Percentiles rank a stretch among this genome's conserved stretches.
These are phyloP conservation scores for Symphodus melops DNA, from an alignment of 2,113 vertebrate species.

Conservation along the genomic window DNA sequence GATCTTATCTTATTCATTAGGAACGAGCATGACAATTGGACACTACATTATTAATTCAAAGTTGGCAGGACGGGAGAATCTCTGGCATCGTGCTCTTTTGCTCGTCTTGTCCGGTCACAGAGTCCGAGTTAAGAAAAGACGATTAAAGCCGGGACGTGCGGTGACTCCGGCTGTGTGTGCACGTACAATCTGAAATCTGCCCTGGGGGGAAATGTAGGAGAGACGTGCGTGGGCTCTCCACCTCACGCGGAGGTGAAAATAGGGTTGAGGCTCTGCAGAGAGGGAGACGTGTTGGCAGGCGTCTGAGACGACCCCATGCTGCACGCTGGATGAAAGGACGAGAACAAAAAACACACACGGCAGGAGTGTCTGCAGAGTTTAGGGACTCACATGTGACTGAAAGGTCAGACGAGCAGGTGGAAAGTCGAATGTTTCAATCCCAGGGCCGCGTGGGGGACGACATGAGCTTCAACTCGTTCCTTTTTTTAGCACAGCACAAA, in stretches of 20 bases:
- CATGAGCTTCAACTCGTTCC: not conserved
- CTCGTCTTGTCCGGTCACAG: conserved; percentile 8
- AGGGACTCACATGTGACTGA: conserved; percentile 24
- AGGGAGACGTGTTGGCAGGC: conserved; percentile 59
- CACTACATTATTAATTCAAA: conserved; percentile 66
- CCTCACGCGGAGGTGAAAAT: conserved; percentile 74
- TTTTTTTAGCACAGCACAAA: not conserved
- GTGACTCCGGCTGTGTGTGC: conserved; percentile 25
- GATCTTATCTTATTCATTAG: conserved; percentile 67
- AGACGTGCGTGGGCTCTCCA: conserved; percentile 21
- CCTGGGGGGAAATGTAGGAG: conserved; percentile 17
- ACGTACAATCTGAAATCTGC: conserved; percentile 26
- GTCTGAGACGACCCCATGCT: conserved; percentile 47
- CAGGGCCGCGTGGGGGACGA: not conserved
- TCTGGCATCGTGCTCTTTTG: conserved; percentile 24
- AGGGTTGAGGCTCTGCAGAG: conserved; percentile 48
- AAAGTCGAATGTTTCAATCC: conserved; percentile 8
- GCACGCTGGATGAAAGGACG: conserved; percentile 18
- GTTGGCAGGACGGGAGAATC: conserved; percentile 18
- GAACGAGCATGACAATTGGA: conserved; percentile 59
- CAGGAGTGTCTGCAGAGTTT: conserved; percentile 9
- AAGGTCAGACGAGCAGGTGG: conserved; percentile 32
- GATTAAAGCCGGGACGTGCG: conserved; percentile 29
- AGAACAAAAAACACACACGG: conserved; percentile 37
- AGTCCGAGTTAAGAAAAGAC: conserved; percentile 26